Evolutionary conservation across 2,888 invertebrate genomes (phyloP).

Genomic region (Perdita meconis): DNA sequence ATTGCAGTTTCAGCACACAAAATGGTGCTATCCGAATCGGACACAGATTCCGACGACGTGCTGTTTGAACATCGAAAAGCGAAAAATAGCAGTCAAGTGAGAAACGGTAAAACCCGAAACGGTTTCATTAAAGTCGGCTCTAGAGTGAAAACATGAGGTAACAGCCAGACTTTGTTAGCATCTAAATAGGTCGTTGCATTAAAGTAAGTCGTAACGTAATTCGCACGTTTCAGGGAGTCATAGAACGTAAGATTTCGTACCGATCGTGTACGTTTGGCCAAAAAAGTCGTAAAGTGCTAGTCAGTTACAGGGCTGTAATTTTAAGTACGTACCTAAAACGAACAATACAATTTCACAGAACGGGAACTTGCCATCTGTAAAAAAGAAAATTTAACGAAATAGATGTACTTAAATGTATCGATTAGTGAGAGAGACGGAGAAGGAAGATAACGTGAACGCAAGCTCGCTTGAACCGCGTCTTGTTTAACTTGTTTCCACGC

Average conservation of each 20-base stretch:
- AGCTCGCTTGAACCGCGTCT: conserved; percentile 31
- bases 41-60: conserved; percentile 92
- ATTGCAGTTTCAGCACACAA: conserved; percentile 85
- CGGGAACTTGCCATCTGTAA: conserved; percentile 45
- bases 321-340: conserved; percentile 62
- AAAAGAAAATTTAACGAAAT: conserved; percentile 43
- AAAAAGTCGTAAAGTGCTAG: conserved; percentile 70
- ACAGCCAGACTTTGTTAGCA: conserved; percentile 7
- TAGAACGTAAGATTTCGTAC: conserved; percentile 44
- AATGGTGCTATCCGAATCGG: conserved; percentile 90
- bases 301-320: conserved; percentile 71
- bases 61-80: conserved; percentile 91
- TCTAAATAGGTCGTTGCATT: background rate
- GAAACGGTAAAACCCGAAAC: conserved; percentile 85
- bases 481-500: conserved; percentile 41
- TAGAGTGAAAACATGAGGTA: conserved; percentile 85
- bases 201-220: conserved; percentile 37
- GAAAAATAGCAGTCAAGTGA: conserved; percentile 86
- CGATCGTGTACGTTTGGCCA: conserved; percentile 63
- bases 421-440: conserved; percentile 32
- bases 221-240: conserved; percentile 47
- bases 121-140: conserved; percentile 85
- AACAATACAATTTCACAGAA: conserved; percentile 42
- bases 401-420: conserved; percentile 41
- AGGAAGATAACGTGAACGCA: conserved; percentile 21